Conservation (phyloP, 1,140 invertebrate species). For the Metopolophium dirhodum region DNA sequence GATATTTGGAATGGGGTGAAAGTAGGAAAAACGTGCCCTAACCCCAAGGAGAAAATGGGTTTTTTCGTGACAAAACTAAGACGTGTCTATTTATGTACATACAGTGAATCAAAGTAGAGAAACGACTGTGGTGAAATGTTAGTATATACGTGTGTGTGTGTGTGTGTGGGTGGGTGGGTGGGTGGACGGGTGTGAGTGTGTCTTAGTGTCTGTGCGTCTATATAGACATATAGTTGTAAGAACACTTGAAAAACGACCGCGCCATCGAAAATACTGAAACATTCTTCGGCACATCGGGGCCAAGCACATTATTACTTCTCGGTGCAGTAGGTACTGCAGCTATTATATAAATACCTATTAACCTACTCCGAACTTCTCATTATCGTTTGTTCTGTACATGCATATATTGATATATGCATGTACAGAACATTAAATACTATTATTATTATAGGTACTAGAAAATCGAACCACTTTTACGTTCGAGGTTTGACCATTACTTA, state of each 20-base stretch:
- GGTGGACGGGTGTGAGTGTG: no score
- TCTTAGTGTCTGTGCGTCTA: neutral
- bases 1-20: neutral
- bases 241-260: constrained; percentile 31
- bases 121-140: neutral
- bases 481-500: neutral
- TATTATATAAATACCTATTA: neutral
- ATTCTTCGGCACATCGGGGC: neutral
- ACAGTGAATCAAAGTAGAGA: neutral
- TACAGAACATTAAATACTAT: no score
- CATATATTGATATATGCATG: neutral
- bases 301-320: neutral
- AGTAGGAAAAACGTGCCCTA: neutral
- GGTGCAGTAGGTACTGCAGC: neutral
- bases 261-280: constrained; percentile 20
- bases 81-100: neutral
- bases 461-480: neutral
- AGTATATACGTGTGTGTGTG: neutral
- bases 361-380: neutral
- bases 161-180: neutral
- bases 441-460: neutral
- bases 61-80: neutral
- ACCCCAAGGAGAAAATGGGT: neutral
- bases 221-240: neutral
- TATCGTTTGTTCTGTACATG: neutral